phyloP scores from a whole-genome alignment of 2,888 invertebrate species.

The Melipona bicolor region DNA sequence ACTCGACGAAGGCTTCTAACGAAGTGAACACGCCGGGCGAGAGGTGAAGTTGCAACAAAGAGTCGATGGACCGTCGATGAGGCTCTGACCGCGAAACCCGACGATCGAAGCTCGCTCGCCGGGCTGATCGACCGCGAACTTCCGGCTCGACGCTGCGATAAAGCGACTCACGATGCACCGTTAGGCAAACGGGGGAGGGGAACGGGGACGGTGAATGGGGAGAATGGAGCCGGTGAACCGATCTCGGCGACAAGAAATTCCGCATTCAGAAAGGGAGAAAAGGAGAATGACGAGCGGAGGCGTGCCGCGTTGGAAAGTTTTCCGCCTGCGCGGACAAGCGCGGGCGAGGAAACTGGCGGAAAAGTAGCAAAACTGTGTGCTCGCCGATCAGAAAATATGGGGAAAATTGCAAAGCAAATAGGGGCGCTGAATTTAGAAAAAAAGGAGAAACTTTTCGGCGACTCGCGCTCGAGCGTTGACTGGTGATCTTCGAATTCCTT shows the following conservation, averaged over 20 bases:
- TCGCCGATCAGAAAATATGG: background rate
- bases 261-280: conserved; percentile 8
- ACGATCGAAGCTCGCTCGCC: conserved; percentile 19
- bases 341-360: background rate
- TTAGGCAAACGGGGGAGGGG: conserved; percentile 21
- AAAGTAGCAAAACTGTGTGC: conserved; percentile 3
- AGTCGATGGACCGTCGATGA: conserved; percentile 15
- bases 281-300: background rate
- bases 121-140: conserved; percentile 34
- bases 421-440: background rate
- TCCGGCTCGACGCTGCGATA: conserved; percentile 35
- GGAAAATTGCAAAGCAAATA: conserved; percentile 1
- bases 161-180: conserved; percentile 24
- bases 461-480: background rate
- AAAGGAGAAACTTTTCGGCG: background rate
- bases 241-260: conserved; percentile 6
- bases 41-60: conserved; percentile 50
- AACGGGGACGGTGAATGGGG: background rate
- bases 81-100: conserved; percentile 27
- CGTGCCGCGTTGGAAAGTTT: conserved; percentile 1
- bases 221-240: conserved; percentile 21
- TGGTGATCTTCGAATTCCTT: background rate
- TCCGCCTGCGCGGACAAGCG: background rate
- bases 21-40: conserved; percentile 10
- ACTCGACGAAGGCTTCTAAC: conserved; percentile 3